A percentile compares a stretch with the other conserved stretches of the same genome.
Conservation (phyloP, 2,113 vertebrate genomes). For the Mandrillus leucophaeus region DNA sequence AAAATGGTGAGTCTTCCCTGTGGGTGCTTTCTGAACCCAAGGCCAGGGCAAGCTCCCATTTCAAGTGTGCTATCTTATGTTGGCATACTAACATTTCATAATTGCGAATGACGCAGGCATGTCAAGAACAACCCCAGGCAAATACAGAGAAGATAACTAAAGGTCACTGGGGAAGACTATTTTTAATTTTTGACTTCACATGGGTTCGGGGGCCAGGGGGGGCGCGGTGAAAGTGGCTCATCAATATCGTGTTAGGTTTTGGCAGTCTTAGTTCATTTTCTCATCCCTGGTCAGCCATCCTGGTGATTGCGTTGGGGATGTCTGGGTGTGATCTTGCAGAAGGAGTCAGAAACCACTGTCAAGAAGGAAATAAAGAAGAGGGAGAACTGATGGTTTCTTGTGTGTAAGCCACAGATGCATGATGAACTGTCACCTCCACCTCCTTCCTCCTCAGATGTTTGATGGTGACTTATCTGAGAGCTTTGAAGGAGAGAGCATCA, state of each 20-base stretch:
- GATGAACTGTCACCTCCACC: neutral
- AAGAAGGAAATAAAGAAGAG: slow-evolving; percentile 44
- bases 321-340: slow-evolving; percentile 26
- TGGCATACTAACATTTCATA: slow-evolving; percentile 42
- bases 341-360: slow-evolving; percentile 18
- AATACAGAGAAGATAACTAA: neutral
- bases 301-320: neutral
- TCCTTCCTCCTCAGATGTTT: neutral
- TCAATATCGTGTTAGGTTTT: neutral
- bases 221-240: neutral
- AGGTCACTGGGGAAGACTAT: neutral
- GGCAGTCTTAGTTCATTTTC: neutral
- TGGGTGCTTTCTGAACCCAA: neutral
- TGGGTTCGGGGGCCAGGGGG: neutral
- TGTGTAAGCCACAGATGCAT: slow-evolving; percentile 44
- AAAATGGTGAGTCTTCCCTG: neutral
- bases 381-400: neutral
- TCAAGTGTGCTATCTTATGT: neutral
- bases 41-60: neutral
- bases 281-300: neutral
- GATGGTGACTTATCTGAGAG: neutral
- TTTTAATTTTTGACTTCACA: slow-evolving; percentile 22
- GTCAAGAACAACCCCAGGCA: slow-evolving; percentile 25
- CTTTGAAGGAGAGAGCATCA: neutral
- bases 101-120: neutral